Evolutionary conservation across 2,113 vertebrate genomes (phyloP).

Genomic region (Polyodon spathula): DNA sequence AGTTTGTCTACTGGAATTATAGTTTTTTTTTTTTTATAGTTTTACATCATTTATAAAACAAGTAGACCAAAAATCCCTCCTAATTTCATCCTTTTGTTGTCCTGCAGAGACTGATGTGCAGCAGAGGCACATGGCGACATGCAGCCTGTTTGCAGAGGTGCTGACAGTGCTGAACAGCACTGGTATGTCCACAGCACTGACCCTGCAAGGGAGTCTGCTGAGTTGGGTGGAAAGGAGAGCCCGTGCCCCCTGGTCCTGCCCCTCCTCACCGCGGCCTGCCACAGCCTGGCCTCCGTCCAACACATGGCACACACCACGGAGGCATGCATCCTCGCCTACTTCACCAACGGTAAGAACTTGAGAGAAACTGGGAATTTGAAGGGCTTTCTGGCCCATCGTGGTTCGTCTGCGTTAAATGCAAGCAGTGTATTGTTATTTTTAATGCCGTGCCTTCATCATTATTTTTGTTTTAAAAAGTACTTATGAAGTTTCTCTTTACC

Average conservation of each 20-base stretch:
- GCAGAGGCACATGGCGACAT: constrained; percentile 81
- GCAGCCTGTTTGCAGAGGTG: constrained; percentile 76
- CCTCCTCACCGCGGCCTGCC: constrained; percentile 79
- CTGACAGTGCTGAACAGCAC: constrained; percentile 79
- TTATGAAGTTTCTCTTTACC: constrained; percentile 1
- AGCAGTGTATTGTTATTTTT: no score
- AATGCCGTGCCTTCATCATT: no score
- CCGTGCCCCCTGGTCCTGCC: constrained; percentile 70
- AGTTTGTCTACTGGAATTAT: no score
- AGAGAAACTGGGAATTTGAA: not conserved
- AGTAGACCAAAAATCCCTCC: not conserved
- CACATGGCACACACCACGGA: constrained; percentile 90
- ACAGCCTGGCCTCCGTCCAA: constrained; percentile 81
- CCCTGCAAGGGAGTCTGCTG: constrained; percentile 62
- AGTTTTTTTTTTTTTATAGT: no score
- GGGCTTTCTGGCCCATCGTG: constrained; percentile 11
- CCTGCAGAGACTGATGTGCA: constrained; percentile 71
- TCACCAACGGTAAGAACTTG: constrained; percentile 57
- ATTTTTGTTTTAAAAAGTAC: no score
- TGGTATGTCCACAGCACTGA: constrained; percentile 70
- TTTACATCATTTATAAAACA: no score
- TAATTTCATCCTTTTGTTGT: constrained; percentile 1
- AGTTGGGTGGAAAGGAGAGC: constrained; percentile 70
- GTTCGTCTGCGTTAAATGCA: no score
- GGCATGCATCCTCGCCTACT: constrained; percentile 82